These are phyloP conservation scores for Neoitamus cyanurus DNA, from an alignment of 2,888 invertebrate species.

Conservation along the genomic window DNA sequence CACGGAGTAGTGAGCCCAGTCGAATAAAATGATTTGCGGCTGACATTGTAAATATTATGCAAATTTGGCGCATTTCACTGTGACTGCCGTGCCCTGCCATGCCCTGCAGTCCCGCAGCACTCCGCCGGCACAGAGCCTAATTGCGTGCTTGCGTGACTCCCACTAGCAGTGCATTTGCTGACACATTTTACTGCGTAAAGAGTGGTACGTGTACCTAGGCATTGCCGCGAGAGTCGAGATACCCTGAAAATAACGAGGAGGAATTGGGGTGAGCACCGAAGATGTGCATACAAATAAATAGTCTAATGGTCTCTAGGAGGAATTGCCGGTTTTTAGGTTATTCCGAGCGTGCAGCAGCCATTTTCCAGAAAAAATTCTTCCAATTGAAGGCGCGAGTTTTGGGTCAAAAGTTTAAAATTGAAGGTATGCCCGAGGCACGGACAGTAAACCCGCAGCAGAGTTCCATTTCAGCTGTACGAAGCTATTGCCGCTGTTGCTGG, in stretches of 20 bases:
- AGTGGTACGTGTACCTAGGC: neutral
- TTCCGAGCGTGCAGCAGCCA: neutral
- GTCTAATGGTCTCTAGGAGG: neutral
- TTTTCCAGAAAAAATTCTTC: neutral
- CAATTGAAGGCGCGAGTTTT: constrained; percentile 3
- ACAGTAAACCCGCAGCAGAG: neutral
- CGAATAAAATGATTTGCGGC: neutral
- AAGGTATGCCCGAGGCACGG: neutral
- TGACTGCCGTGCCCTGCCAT: neutral
- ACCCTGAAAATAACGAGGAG: neutral
- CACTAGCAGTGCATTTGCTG: constrained; percentile 1
- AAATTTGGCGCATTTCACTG: constrained; percentile 7
- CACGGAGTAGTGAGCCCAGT: neutral
- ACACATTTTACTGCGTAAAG: neutral
- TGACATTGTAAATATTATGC: constrained; percentile 16
- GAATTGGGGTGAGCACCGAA: neutral
- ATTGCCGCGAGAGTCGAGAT: neutral
- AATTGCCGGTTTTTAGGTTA: neutral
- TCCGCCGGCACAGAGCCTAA: neutral
- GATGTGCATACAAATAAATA: neutral
- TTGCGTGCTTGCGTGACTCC: constrained; percentile 28
- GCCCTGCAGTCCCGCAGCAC: neutral
- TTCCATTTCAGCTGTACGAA: neutral
- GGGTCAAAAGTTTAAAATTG: constrained; percentile 35
- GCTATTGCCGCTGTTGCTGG: neutral